Percentiles rank a stretch among this genome's conserved stretches.
phyloP scores from a whole-genome alignment of 2,888 invertebrate genomes.

The Pheosia tremula region DNA sequence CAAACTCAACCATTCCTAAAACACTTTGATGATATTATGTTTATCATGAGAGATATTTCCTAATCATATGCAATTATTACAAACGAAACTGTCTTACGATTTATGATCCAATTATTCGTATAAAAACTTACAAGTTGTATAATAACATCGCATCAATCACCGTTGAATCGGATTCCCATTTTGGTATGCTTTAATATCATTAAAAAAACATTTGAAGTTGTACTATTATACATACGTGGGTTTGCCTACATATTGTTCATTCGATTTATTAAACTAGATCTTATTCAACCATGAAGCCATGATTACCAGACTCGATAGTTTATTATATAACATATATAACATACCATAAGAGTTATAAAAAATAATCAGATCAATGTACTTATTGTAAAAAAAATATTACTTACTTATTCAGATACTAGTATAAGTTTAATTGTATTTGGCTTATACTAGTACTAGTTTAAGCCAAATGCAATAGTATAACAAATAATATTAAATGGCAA shows the following conservation, averaged over 20 bases:
- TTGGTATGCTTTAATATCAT: slow-evolving; percentile 33
- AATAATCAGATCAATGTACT: too few relatives aligned
- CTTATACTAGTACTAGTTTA: too few relatives aligned
- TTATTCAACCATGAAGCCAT: neutral
- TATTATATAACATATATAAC: too few relatives aligned
- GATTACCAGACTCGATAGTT: too few relatives aligned
- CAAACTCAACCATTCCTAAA: neutral
- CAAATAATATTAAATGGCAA: too few relatives aligned
- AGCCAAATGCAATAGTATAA: too few relatives aligned
- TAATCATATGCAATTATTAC: slow-evolving; percentile 27
- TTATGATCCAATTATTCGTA: slow-evolving; percentile 57
- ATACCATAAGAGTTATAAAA: too few relatives aligned
- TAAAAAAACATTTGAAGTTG: slow-evolving; percentile 15
- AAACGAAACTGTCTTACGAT: slow-evolving; percentile 25
- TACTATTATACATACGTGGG: neutral
- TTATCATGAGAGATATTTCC: neutral
- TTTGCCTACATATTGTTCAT: neutral
- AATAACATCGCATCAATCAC: slow-evolving; percentile 55
- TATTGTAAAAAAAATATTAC: too few relatives aligned
- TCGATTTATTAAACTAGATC: neutral
- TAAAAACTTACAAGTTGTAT: slow-evolving; percentile 44
- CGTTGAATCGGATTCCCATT: slow-evolving; percentile 45
- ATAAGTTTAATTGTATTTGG: too few relatives aligned
- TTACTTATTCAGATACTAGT: too few relatives aligned
- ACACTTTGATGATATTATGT: neutral